A percentile compares a stretch with the other conserved stretches of the same genome.
phyloP scores from a whole-genome alignment of 1,140 invertebrate species.

The Matsumurasca onukii region DNA sequence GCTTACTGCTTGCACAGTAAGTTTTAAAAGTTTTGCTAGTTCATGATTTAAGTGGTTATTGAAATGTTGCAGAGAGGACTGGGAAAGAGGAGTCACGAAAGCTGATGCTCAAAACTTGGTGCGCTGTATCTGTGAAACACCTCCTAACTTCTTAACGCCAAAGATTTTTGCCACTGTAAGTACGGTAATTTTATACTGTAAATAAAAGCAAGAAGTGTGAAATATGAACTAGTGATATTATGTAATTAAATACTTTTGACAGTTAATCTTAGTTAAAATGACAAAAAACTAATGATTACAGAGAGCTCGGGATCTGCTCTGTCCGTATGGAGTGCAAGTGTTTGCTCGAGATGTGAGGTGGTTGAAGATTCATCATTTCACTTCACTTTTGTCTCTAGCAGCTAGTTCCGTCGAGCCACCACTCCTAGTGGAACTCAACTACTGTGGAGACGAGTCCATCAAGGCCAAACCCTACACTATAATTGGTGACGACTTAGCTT shows the following conservation, averaged over 20 bases:
- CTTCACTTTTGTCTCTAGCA: conserved; percentile 55
- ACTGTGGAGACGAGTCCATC: conserved; percentile 42
- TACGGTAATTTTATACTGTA: neutral
- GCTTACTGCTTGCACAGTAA: no score
- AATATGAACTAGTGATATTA: neutral
- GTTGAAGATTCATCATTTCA: conserved; percentile 56
- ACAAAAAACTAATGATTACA: neutral
- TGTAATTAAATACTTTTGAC: no score
- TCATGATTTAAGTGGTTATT: no score
- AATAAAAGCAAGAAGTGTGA: neutral
- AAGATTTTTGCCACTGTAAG: conserved; percentile 64
- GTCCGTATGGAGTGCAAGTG: conserved; percentile 44
- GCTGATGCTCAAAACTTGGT: conserved; percentile 85
- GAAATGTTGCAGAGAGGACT: conserved; percentile 51
- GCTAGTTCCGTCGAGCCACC: conserved; percentile 56
- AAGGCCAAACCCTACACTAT: conserved; percentile 39
- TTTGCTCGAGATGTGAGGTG: conserved; percentile 51
- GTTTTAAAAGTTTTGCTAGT: no score
- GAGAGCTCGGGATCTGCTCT: conserved; percentile 42
- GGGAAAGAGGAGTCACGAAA: conserved; percentile 70
- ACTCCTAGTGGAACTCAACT: conserved; percentile 54
- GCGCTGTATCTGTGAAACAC: conserved; percentile 73
- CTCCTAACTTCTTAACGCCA: conserved; percentile 85
- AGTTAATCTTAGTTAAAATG: no score
- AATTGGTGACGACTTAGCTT: conserved; percentile 45